Base-by-base conservation (phyloP, 1,140 invertebrate genomes). In the Drosophila serrata region DNA sequence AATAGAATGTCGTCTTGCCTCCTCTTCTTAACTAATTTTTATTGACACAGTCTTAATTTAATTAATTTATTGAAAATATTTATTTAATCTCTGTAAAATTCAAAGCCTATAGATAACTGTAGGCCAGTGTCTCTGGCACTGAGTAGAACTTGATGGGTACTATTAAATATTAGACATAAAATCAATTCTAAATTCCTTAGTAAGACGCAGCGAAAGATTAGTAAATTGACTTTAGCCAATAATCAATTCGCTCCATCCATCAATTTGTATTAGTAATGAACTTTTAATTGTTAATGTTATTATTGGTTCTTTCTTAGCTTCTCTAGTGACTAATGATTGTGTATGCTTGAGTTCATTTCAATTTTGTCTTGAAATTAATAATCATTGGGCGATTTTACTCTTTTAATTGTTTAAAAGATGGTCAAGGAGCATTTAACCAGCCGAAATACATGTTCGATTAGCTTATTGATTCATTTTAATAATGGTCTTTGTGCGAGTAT, bases 211-310 rank as follows among this genome's bases (percentile, higher is more conserved):
- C 8, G 6, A 31, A 31, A 19, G 57, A 31, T 60, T 42, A 22
- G 37, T 6, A 9, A 39, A 63, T 29, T 13, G 39, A 60, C 61
- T 63, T 53, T 60, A 60, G 9, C 39, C 19, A 31, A 35, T 22
- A 59, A 63, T 42, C 39, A 55, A 63, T 63, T 63, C 37, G 61
- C 33, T 60, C 27, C 55, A 63, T 31, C 55, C 37, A 63, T 63
- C 61, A 63, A 42, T 22, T 53, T 35, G 31, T 64, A 64, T 35
- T 64, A 61, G 59, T 27, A 64, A 60, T 40, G 37, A 62, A 61
- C 19, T 27, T 61, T 43, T 61, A 19, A 43, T 61, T 64, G 22
- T 59, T n/a, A 2, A 19, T 42, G 43, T 64, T 60, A 33, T 65
- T 37, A n/a, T 63, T 63, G 27, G 61, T 63, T 40, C 4, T 65